Base-by-base conservation (phyloP, 2,888 invertebrate species). In the Diloba caeruleocephala region DNA sequence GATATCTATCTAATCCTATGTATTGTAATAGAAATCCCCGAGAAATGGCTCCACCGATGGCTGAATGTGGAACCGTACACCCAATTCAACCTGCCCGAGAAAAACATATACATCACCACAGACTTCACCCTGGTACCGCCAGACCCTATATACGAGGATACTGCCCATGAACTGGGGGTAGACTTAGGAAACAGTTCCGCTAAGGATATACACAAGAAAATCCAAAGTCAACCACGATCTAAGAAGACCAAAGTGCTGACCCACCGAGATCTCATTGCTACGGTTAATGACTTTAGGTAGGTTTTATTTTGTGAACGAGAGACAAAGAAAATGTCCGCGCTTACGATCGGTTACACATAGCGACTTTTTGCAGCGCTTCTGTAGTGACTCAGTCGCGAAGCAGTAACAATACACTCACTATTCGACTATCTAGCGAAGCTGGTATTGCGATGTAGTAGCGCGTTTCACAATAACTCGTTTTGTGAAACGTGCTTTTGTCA, bases 91-190 rank as follows among this genome's bases (percentile, higher is more conserved):
- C 84, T 97, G 1, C 97, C 97, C 0, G 93, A 94, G 8, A 94
- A 95, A 19, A 98, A 98, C 86, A 87, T 94, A 6, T 98, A 95
- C 81, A 93, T 98, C 23, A 95, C 97, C 0, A 94, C 94, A 1
- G 94, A 97, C 82, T 97, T 98, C 76, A 88, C 86, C 8, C 79
- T 97, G 19, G 81, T 96, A 3, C 82, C 94, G 0, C 84, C 94
- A 0, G 82, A 92, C 0, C 78, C 78, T 10, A 79, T 71, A 0
- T 93, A 90, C 56, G 1, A 84, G 0, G 84, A 86, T 1, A 71
- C 72, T 0, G 91, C 92, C 0, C 39, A 74, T 0, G 66, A 76
- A 0, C 65, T 90, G 0, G 87, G 81, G 0, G 26, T 93, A 0
- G 88, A 91, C 36, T 67, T 93, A 0, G 49, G 42, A 0, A 78